Conservation (phyloP, 1,140 invertebrate genomes). For the Philotrypesis tridentata region DNA sequence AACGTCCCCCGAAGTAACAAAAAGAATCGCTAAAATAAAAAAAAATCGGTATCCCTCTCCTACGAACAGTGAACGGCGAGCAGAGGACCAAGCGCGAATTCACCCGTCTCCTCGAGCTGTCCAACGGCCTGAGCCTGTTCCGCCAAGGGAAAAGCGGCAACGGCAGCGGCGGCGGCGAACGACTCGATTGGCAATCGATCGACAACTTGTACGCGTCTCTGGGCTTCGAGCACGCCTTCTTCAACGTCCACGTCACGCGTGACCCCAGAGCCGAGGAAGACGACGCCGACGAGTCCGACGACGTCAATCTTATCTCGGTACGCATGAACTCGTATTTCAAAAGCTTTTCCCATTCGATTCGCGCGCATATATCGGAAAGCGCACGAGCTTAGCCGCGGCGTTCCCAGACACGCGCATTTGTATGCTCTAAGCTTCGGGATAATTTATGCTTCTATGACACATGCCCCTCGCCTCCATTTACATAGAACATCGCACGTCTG, state of each 20-base stretch:
- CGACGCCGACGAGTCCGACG: neutral
- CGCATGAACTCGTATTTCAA: neutral
- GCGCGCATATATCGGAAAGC: too few species aligned
- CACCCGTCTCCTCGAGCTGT: slow-evolving; percentile 6
- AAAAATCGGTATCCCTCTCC: too few species aligned
- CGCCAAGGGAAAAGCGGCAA: neutral
- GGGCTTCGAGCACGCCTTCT: slow-evolving; percentile 47
- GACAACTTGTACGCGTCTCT: slow-evolving; percentile 34
- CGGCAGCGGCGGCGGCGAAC: neutral
- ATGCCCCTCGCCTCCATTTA: too few species aligned
- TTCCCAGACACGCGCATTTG: too few species aligned
- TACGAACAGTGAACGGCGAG: slow-evolving; percentile 10
- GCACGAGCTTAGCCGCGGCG: neutral
- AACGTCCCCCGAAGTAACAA: too few species aligned
- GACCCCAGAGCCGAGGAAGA: slow-evolving; percentile 19
- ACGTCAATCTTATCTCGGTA: slow-evolving; percentile 46
- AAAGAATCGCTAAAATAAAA: too few species aligned
- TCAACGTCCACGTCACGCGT: slow-evolving; percentile 39
- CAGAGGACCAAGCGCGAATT: slow-evolving; percentile 12
- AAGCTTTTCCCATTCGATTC: neutral
- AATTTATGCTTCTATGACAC: too few species aligned
- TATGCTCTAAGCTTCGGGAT: too few species aligned
- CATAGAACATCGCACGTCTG: too few species aligned
- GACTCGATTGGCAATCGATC: slow-evolving; percentile 31
- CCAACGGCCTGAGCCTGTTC: slow-evolving; percentile 33